phyloP scores from a whole-genome alignment of 2,113 vertebrate species.

The Mormyrus iriodes region DNA sequence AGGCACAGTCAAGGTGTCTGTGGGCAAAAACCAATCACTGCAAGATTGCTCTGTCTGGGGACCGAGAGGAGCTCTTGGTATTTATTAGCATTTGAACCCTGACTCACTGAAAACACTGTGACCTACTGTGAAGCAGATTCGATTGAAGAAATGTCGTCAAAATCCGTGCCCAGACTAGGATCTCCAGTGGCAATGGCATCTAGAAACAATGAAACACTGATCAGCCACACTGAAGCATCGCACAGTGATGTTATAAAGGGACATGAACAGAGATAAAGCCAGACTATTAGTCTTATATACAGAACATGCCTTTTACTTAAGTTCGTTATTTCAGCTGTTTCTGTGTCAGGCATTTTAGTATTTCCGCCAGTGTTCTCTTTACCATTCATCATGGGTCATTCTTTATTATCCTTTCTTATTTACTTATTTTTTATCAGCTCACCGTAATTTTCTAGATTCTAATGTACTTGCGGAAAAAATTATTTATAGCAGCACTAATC shows the following conservation, averaged over 20 bases:
- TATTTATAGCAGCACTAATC: slow-evolving; percentile 4
- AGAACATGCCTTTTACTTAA: neutral
- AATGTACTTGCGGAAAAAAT: neutral
- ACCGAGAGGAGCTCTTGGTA: slow-evolving; percentile 51
- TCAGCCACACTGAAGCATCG: neutral
- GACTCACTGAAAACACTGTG: slow-evolving; percentile 26
- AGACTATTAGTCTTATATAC: neutral
- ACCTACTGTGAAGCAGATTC: slow-evolving; percentile 21
- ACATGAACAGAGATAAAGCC: neutral
- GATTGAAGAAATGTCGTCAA: neutral
- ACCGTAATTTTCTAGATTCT: neutral
- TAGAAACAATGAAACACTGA: neutral
- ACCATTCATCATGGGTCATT: neutral
- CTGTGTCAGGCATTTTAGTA: neutral
- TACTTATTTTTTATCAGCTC: neutral
- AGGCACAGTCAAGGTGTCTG: slow-evolving; percentile 31
- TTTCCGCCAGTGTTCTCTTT: neutral
- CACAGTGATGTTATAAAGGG: neutral
- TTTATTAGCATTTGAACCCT: slow-evolving; percentile 17
- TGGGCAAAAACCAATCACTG: slow-evolving; percentile 27
- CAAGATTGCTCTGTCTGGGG: slow-evolving; percentile 32
- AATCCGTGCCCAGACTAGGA: neutral
- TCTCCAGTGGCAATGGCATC: neutral
- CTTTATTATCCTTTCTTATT: neutral
- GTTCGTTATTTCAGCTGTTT: neutral